These are phyloP conservation scores for Cataglyphis altisquamis DNA, from an alignment of 2,888 invertebrate species.

Conservation along the genomic window DNA sequence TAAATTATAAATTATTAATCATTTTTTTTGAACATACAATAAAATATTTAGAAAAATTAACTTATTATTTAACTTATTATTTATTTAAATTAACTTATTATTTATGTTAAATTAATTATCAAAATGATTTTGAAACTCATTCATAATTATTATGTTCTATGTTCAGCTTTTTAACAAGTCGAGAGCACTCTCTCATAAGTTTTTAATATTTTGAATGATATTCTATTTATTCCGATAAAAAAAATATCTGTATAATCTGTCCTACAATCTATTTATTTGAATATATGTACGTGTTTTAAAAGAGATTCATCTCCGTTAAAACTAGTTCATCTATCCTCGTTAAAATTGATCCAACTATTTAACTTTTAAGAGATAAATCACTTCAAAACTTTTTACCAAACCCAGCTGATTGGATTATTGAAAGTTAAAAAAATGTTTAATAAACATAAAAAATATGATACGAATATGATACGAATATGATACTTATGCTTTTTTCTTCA, in stretches of 20 bases:
- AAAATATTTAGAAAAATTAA: not conserved
- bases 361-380: conserved; percentile 6
- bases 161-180: not conserved
- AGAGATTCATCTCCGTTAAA: not conserved
- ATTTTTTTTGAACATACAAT: not conserved
- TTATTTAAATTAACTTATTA: not conserved
- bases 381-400: not conserved
- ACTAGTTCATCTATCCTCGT: not conserved
- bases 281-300: not conserved
- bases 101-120: not conserved
- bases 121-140: not conserved
- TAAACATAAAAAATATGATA: not conserved
- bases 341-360: not conserved
- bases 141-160: not conserved
- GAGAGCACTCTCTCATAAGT: not conserved
- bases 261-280: not conserved
- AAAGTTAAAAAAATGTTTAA: not conserved
- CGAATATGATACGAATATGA: not conserved
- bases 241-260: not conserved
- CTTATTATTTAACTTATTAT: not conserved
- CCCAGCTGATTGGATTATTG: not conserved
- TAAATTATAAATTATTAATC: not conserved
- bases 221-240: not conserved
- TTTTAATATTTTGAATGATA: not conserved
- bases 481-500: not conserved